phyloP scores from a whole-genome alignment of 2,888 invertebrate species.

The Caenorhabditis sp. region DNA sequence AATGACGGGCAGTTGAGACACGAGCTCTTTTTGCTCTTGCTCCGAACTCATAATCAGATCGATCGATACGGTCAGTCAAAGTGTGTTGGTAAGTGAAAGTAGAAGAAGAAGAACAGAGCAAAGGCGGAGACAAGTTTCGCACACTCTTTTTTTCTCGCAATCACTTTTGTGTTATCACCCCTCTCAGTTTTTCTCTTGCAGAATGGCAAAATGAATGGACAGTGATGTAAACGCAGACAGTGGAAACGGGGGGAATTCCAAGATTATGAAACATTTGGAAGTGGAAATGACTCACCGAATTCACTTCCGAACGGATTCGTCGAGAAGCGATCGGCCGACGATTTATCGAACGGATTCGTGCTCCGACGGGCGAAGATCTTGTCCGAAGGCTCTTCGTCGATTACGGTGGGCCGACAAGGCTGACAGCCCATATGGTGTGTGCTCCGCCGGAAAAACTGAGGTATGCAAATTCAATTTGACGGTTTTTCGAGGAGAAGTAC shows the following conservation, averaged over 20 bases:
- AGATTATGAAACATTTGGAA: constrained; percentile 13
- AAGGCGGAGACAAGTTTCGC: constrained; percentile 44
- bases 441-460: no score
- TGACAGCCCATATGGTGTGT: constrained; percentile 40
- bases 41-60: neutral
- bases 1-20: constrained; percentile 11
- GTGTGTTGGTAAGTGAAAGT: constrained; percentile 1
- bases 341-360: constrained; percentile 34
- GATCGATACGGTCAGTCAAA: neutral
- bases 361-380: neutral
- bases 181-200: constrained; percentile 9
- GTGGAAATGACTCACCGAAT: constrained; percentile 26
- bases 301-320: constrained; percentile 35
- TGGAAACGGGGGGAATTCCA: no score
- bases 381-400: constrained; percentile 33
- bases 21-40: neutral
- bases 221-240: no score
- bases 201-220: constrained; percentile 11
- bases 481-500: no score
- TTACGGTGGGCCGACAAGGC: constrained; percentile 31
- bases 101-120: constrained; percentile 5
- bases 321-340: constrained; percentile 16
- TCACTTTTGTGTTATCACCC: constrained; percentile 10
- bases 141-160: constrained; percentile 31
- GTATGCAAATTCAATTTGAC: no score